Percentiles rank a stretch among this genome's conserved stretches.
These are phyloP conservation scores for Noctua janthe DNA, from an alignment of 2,888 invertebrate species.

Conservation along the genomic window DNA sequence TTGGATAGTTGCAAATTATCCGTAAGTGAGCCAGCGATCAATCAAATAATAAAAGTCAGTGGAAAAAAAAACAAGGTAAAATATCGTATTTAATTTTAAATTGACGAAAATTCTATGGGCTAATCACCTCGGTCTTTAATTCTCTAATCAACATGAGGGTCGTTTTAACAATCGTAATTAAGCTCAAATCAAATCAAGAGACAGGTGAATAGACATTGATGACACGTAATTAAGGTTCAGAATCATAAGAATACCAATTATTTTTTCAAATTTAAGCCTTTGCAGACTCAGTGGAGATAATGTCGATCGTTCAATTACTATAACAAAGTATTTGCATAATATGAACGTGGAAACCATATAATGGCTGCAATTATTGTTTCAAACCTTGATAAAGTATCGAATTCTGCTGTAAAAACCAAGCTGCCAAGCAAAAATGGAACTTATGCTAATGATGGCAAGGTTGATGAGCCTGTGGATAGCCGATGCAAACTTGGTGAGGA, in stretches of 20 bases:
- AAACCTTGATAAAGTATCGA: conserved; percentile 21
- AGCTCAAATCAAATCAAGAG: conserved; percentile 52
- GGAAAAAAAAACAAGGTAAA: conserved; percentile 22
- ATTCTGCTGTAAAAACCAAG: not conserved
- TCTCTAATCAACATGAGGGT: conserved; percentile 39
- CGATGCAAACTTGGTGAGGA: conserved; percentile 22
- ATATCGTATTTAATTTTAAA: conserved; percentile 21
- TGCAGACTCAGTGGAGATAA: conserved; percentile 18
- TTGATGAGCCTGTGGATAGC: not conserved
- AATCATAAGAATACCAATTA: conserved; percentile 48
- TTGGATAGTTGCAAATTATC: not conserved
- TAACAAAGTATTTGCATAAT: conserved; percentile 56
- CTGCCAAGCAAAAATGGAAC: conserved; percentile 27
- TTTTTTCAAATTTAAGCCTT: conserved; percentile 17
- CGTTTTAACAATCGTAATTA: conserved; percentile 44
- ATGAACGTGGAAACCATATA: conserved; percentile 43
- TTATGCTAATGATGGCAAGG: not conserved
- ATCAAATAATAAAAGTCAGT: not conserved
- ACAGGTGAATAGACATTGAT: conserved; percentile 46
- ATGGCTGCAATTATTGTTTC: conserved; percentile 53
- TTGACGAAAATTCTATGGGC: conserved; percentile 28
- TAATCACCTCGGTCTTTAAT: conserved; percentile 33
- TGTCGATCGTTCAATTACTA: conserved; percentile 50
- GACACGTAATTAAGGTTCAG: conserved; percentile 43
- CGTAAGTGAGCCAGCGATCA: conserved; percentile 1